Percentiles rank a stretch among this genome's conserved stretches.
phyloP scores from a whole-genome alignment of 1,140 invertebrate species.

The Nasonia vitripennis region DNA sequence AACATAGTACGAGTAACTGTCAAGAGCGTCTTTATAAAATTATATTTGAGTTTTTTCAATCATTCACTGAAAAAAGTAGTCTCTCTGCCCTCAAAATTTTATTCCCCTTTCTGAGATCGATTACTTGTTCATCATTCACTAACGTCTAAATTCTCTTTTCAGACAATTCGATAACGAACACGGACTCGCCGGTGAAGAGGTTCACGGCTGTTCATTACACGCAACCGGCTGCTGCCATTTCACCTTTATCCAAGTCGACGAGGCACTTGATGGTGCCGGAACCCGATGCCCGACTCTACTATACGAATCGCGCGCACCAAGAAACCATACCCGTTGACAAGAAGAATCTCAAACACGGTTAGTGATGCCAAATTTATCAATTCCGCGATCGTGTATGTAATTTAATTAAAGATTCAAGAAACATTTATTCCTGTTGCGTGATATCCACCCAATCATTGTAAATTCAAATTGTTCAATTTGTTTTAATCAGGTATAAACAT shows the following conservation, averaged over 20 bases:
- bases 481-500: no score
- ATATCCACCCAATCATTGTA: no score
- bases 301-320: conserved; percentile 78
- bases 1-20: no score
- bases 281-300: conserved; percentile 82
- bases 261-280: conserved; percentile 85
- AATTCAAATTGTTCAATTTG: no score
- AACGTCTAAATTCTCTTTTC: conserved; percentile 55
- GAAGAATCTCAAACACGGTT: conserved; percentile 74
- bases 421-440: no score
- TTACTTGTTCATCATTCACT: background rate
- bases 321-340: conserved; percentile 78
- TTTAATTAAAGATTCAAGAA: no score
- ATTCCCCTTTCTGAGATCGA: background rate
- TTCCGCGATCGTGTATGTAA: background rate
- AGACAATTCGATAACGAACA: conserved; percentile 74
- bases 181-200: conserved; percentile 83
- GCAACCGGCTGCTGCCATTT: conserved; percentile 85
- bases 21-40: no score
- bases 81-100: background rate
- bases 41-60: no score
- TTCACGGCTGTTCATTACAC: conserved; percentile 88
- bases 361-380: background rate
- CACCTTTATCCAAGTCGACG: conserved; percentile 86
- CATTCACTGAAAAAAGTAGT: background rate